Conservation (phyloP, 2,888 invertebrate genomes). For the Tenthredo amoena region DNA sequence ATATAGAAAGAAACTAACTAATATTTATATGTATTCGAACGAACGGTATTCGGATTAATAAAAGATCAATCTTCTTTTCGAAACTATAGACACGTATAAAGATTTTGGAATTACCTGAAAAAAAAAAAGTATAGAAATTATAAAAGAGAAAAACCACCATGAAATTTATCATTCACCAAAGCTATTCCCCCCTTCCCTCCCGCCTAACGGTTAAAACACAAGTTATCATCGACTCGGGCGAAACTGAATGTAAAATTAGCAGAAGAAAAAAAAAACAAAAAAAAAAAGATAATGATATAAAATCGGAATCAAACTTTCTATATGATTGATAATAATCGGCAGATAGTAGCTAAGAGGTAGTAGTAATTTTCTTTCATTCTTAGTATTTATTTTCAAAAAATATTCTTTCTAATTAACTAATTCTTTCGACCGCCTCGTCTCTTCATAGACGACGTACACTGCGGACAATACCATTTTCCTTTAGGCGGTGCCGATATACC, state of each 20-base stretch:
- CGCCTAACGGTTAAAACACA: conserved; percentile 6
- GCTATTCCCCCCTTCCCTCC: neutral
- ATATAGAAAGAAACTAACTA: conserved; percentile 12
- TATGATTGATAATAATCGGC: conserved; percentile 66
- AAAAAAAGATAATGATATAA: conserved; percentile 68
- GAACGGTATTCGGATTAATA: neutral
- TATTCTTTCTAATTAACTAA: conserved; percentile 81
- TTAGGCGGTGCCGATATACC: conserved; percentile 97
- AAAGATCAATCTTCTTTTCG: neutral
- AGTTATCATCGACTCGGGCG: conserved; percentile 18
- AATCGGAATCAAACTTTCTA: conserved; percentile 68
- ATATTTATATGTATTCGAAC: neutral
- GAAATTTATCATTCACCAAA: neutral
- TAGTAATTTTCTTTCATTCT: conserved; percentile 62
- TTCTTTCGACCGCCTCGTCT: conserved; percentile 91
- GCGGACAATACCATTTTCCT: conserved; percentile 99
- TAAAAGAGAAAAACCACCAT: neutral
- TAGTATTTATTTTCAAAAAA: conserved; percentile 61
- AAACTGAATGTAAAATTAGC: conserved; percentile 34
- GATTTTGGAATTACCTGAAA: neutral
- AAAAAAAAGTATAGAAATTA: neutral
- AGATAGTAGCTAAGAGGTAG: conserved; percentile 74
- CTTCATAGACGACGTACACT: conserved; percentile 93
- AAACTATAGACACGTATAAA: neutral
- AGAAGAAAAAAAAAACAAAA: conserved; percentile 57